phyloP scores from a whole-genome alignment of 1,140 invertebrate genomes.

The Sycophila sp. region DNA sequence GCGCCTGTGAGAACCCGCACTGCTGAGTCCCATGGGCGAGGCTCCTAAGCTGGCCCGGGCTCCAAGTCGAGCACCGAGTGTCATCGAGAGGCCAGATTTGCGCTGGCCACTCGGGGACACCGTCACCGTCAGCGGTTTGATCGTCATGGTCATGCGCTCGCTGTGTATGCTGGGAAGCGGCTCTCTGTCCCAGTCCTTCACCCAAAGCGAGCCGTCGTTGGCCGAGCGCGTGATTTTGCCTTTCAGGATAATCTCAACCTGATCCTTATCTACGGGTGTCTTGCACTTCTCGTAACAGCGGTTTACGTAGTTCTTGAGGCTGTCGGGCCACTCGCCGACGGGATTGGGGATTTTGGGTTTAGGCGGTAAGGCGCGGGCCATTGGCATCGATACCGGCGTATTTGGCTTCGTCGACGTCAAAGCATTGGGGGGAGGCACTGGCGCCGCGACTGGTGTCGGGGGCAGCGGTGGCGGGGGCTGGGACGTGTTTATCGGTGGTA shows the following conservation, averaged over 20 bases:
- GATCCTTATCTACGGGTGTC: slow-evolving; percentile 88
- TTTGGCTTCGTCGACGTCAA: slow-evolving; percentile 10
- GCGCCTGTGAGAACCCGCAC: slow-evolving; percentile 44
- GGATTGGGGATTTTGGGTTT: slow-evolving; percentile 53
- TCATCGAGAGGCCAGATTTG: slow-evolving; percentile 66
- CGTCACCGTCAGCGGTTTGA: slow-evolving; percentile 58
- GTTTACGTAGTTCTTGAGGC: slow-evolving; percentile 86
- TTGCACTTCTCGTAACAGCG: slow-evolving; percentile 91
- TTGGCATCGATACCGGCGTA: background rate
- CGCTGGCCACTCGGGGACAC: slow-evolving; percentile 44
- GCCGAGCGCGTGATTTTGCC: slow-evolving; percentile 90
- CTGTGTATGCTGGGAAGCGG: slow-evolving; percentile 87
- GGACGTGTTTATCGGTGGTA: slow-evolving; percentile 48
- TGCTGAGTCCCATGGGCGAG: background rate
- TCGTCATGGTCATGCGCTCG: slow-evolving; percentile 75
- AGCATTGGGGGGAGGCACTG: slow-evolving; percentile 32
- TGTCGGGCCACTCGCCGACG: slow-evolving; percentile 75
- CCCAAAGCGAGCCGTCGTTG: slow-evolving; percentile 84
- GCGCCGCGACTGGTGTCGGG: slow-evolving; percentile 30
- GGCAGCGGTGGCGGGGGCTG: slow-evolving; percentile 33
- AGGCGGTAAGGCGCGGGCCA: slow-evolving; percentile 29
- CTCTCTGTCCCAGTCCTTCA: slow-evolving; percentile 92
- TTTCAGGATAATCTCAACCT: slow-evolving; percentile 92
- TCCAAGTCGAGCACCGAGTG: slow-evolving; percentile 68
- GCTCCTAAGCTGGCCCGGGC: background rate